Percentiles rank a stretch among this genome's conserved stretches.
Evolutionary conservation across 2,797 vertebrate genomes (phyloP).

Genomic region (Urophycis tenuis): DNA sequence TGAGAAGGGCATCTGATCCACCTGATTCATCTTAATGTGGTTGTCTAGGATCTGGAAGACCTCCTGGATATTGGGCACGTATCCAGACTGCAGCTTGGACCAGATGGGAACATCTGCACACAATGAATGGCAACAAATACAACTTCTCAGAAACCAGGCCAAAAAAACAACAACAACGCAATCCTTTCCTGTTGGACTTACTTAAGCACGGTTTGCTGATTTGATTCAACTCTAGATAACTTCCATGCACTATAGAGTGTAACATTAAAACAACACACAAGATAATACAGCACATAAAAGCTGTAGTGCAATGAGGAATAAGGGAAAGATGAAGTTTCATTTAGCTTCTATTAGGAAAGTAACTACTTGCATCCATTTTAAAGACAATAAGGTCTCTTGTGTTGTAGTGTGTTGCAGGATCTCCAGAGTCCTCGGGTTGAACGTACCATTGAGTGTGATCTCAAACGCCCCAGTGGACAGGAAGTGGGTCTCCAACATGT

Average conservation of each 20-base stretch:
- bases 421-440: background rate
- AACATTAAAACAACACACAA: too few relatives aligned
- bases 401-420: background rate
- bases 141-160: too few relatives aligned
- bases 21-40: conserved; percentile 72
- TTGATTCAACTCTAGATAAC: too few relatives aligned
- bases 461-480: conserved; percentile 75
- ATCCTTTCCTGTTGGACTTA: background rate
- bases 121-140: background rate
- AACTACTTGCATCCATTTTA: background rate
- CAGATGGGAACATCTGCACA: conserved; percentile 69
- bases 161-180: too few relatives aligned
- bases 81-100: conserved; percentile 75
- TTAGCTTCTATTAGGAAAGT: background rate
- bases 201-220: background rate
- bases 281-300: background rate
- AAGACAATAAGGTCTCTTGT: background rate
- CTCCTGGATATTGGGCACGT: conserved; percentile 74
- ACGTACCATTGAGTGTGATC: conserved; percentile 67
- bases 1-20: conserved; percentile 56
- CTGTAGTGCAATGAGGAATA: background rate
- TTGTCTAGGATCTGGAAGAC: conserved; percentile 73
- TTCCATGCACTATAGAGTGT: too few relatives aligned
- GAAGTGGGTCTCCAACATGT: conserved; percentile 77
- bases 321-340: background rate